phyloP scores from a whole-genome alignment of 2,888 invertebrate genomes.

The Clanis bilineata region DNA sequence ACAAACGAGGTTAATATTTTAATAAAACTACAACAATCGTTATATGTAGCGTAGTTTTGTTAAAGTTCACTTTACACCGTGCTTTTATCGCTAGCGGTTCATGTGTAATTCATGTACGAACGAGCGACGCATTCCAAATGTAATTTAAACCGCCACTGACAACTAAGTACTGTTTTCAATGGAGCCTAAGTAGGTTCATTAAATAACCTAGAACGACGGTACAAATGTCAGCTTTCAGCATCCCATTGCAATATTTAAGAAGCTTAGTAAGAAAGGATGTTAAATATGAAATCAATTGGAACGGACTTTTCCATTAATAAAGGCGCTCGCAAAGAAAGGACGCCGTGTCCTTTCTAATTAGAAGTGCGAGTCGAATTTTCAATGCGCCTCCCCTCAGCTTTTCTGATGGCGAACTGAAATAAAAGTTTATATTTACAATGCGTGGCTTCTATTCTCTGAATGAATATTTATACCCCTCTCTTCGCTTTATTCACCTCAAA shows the following conservation, averaged over 20 bases:
- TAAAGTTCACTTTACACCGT: slow-evolving; percentile 59
- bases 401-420: slow-evolving; percentile 71
- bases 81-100: slow-evolving; percentile 57
- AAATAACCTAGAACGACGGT: slow-evolving; percentile 24
- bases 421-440: slow-evolving; percentile 80
- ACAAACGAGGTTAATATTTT: background rate
- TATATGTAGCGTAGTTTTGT: slow-evolving; percentile 35
- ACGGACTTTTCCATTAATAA: slow-evolving; percentile 72
- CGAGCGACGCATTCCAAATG: slow-evolving; percentile 71
- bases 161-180: slow-evolving; percentile 37
- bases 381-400: slow-evolving; percentile 62
- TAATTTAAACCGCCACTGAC: slow-evolving; percentile 59
- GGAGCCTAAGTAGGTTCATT: slow-evolving; percentile 29
- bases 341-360: slow-evolving; percentile 74
- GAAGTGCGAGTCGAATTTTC: slow-evolving; percentile 77
- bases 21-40: slow-evolving; percentile 20
- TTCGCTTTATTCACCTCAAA: slow-evolving; percentile 70
- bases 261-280: slow-evolving; percentile 48
- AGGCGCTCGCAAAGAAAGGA: slow-evolving; percentile 60
- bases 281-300: slow-evolving; percentile 75
- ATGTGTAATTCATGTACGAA: slow-evolving; percentile 71
- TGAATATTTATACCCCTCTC: slow-evolving; percentile 77
- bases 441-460: slow-evolving; percentile 63
- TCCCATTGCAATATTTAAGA: slow-evolving; percentile 35
- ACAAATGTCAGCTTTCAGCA: slow-evolving; percentile 30